These are phyloP conservation scores for Aurelia sp. DNA, from an alignment of 30 jellyfish, hydroid and myxozoan species.

Conservation along the genomic window DNA sequence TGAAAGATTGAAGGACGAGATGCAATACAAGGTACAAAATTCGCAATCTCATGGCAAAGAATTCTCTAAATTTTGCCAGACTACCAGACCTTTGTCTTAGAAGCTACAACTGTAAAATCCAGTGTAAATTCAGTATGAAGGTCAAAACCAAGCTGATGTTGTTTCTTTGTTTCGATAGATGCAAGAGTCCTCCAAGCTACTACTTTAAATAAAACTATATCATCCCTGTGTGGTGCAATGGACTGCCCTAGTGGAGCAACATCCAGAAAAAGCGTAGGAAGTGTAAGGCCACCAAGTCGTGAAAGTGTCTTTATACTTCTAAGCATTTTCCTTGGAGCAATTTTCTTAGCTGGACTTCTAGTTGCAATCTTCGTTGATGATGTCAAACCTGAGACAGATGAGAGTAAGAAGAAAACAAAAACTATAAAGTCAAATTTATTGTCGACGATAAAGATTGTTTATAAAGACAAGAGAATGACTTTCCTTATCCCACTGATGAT, in stretches of 20 bases:
- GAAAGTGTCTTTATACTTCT: constrained; percentile 47
- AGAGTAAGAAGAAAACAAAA: not conserved
- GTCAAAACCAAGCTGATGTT: too few species aligned
- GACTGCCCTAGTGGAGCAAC: constrained; percentile 56
- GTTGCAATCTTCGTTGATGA: constrained; percentile 33
- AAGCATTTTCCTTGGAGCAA: constrained; percentile 41
- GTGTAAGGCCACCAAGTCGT: constrained; percentile 10
- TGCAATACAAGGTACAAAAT: too few species aligned
- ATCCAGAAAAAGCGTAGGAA: not conserved
- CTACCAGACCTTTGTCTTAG: too few species aligned
- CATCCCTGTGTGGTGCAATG: constrained; percentile 32
- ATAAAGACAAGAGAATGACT: constrained; percentile 53
- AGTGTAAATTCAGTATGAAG: too few species aligned
- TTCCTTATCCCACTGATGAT: constrained; percentile 22
- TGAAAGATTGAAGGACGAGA: too few species aligned
- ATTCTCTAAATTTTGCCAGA: too few species aligned
- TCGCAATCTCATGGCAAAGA: too few species aligned
- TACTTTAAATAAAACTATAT: too few species aligned
- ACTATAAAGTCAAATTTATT: constrained; percentile 24
- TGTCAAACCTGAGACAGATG: not conserved
- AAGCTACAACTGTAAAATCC: too few species aligned
- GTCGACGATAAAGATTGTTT: constrained; percentile 10
- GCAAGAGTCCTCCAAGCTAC: too few species aligned
- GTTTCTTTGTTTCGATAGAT: too few species aligned
- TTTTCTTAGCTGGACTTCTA: constrained; percentile 24